Evolutionary conservation across 1,140 invertebrate genomes (phyloP), one percentile per base, ranked within the genome.

Genomic region (Formica selysi): DNA sequence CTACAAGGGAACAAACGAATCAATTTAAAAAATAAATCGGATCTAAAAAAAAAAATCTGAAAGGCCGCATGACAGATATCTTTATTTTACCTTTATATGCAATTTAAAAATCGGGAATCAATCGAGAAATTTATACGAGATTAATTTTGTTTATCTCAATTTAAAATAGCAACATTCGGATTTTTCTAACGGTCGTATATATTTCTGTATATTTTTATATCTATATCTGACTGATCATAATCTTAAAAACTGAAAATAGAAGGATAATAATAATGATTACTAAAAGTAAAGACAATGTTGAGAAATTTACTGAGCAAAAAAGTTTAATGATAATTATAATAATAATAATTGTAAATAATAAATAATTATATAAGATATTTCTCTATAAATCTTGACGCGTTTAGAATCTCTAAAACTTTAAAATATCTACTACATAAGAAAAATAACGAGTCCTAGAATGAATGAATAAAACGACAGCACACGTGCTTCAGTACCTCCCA

Each of bases 381-480:
- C 8, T 74, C 1, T n/a, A 8, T 38, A 26, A 38, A 59, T 38
- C n/a, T 19, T 26, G 36, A 41, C 26, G 13, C 10, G 7, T 4
- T 7, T 29, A 11, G 13, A 64, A 64, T 44, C 5, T 16, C 16
- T 16, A 26, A 78, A 26, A 54, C 16, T 38, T 13, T 51, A 22
- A 79, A 67, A 54, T 41, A 54, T 16, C 26, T 7, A 29, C 4
- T 29, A 6, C 5, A 10, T 13, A 16, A n/a, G 41, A n/a, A 44
- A 80, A 41, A 22, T 70, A 57, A 68, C 76, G 32, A 80, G 32
- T 5, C 26, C n/a, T n/a, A 8, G 32, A 70, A 48, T 13, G 64
- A 36, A 74, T 32, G 57, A 62, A n/a, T 67, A 61, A 48, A 73
- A 74, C 54, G 68, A 70, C 54, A 59, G 26, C 79, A 74, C 79